phyloP scores from a whole-genome alignment of 2,113 vertebrate genomes.

The Ceuthmochares aereus region DNA sequence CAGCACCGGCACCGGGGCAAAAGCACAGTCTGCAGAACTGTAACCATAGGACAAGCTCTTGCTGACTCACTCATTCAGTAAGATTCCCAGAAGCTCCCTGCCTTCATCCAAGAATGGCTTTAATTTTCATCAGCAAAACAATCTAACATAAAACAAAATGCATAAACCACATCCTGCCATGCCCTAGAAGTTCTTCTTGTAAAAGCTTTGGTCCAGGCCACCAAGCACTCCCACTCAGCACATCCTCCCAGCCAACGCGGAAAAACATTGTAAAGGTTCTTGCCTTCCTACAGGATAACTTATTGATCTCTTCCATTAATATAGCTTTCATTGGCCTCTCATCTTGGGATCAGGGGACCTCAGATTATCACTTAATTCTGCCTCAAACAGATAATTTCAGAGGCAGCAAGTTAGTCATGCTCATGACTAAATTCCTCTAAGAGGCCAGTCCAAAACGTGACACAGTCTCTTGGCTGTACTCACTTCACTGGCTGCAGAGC shows the following conservation, averaged over 20 bases:
- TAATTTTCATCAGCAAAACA: slow-evolving; percentile 24
- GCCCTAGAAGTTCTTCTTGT: slow-evolving; percentile 8
- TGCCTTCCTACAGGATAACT: neutral
- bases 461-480: slow-evolving; percentile 4
- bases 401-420: neutral
- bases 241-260: neutral
- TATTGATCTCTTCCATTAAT: neutral
- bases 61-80: neutral
- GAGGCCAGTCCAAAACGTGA: neutral
- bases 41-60: neutral
- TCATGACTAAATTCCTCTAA: slow-evolving; percentile 20
- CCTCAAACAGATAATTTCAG: neutral
- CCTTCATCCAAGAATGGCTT: slow-evolving; percentile 22
- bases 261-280: neutral
- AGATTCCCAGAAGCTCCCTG: slow-evolving; percentile 7
- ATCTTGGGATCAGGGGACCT: neutral
- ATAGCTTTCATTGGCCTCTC: neutral
- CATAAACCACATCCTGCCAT: slow-evolving; percentile 60
- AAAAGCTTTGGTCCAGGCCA: slow-evolving; percentile 1
- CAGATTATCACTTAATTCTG: neutral
- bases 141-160: slow-evolving; percentile 23
- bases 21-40: neutral
- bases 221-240: slow-evolving; percentile 3
- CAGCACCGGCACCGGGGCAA: neutral
- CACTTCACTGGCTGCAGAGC: neutral